Percentiles rank a stretch among this genome's conserved stretches.
phyloP scores from a whole-genome alignment of 2,888 invertebrate species.

The Alitta virens region DNA sequence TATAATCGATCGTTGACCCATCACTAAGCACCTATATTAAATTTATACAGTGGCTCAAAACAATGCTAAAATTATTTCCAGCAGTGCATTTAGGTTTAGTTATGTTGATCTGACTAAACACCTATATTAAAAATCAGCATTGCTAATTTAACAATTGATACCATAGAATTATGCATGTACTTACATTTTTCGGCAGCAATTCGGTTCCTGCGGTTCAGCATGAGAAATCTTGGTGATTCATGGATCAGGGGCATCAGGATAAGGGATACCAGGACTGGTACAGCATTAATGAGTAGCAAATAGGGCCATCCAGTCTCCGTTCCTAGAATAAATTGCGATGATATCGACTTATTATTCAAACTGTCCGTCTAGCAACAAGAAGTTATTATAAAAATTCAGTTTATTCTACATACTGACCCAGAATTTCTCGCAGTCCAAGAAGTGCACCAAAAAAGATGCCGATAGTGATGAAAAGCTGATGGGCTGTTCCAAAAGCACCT shows the following conservation, averaged over 20 bases:
- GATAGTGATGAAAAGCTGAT: conserved; percentile 95
- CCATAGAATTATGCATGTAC: conserved; percentile 1
- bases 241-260: conserved; percentile 87
- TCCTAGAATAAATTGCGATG: conserved; percentile 53
- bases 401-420: conserved; percentile 60
- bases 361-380: too few relatives aligned
- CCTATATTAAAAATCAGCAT: too few relatives aligned
- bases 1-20: too few relatives aligned
- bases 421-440: conserved; percentile 89
- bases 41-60: too few relatives aligned
- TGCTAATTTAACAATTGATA: too few relatives aligned
- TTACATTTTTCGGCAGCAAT: conserved; percentile 85
- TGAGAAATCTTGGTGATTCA: conserved; percentile 92
- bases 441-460: conserved; percentile 87
- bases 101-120: too few relatives aligned
- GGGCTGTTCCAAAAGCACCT: conserved; percentile 79
- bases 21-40: too few relatives aligned
- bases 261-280: conserved; percentile 88
- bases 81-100: too few relatives aligned
- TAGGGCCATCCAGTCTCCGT: conserved; percentile 93
- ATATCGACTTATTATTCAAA: not conserved
- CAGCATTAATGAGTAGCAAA: conserved; percentile 83
- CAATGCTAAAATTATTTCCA: too few relatives aligned
- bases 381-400: not conserved
- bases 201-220: conserved; percentile 92